These are phyloP conservation scores for Octodon degus DNA, from an alignment of 2,113 vertebrate species.

Conservation along the genomic window DNA sequence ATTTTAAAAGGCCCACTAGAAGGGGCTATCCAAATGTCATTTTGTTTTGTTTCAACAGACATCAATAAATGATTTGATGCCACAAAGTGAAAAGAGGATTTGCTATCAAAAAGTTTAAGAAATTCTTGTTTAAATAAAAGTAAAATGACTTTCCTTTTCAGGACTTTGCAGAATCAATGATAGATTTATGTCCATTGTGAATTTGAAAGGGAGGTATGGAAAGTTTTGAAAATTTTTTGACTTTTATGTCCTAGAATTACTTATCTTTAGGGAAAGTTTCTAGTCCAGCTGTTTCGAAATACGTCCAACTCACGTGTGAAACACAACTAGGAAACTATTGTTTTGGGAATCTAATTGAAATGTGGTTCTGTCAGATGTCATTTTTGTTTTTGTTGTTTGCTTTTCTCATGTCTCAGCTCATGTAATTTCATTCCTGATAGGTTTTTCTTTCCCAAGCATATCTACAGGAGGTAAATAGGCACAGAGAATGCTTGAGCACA, in stretches of 20 bases:
- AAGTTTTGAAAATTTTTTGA: background rate
- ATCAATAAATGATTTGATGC: background rate
- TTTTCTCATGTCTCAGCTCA: background rate
- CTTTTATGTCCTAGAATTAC: background rate
- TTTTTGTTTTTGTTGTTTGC: background rate
- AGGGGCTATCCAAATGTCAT: background rate
- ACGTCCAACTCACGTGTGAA: background rate
- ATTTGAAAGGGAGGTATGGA: background rate
- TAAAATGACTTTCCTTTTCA: background rate
- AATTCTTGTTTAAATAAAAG: background rate
- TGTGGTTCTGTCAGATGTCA: background rate
- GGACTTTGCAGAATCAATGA: background rate
- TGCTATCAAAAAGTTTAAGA: background rate
- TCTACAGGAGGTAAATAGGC: background rate
- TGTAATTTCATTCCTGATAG: background rate
- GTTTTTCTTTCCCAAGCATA: background rate
- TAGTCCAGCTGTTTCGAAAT: background rate
- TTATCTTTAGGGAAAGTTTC: background rate
- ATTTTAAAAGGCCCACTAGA: background rate
- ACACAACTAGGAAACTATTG: background rate
- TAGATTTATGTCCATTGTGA: background rate
- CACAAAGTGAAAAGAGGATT: background rate
- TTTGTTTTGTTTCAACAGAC: background rate
- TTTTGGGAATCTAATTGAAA: background rate
- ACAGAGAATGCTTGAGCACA: background rate